Percentiles rank a stretch among this genome's conserved stretches.
phyloP scores from a whole-genome alignment of 2,888 invertebrate species.

The Dilophus febrilis region DNA sequence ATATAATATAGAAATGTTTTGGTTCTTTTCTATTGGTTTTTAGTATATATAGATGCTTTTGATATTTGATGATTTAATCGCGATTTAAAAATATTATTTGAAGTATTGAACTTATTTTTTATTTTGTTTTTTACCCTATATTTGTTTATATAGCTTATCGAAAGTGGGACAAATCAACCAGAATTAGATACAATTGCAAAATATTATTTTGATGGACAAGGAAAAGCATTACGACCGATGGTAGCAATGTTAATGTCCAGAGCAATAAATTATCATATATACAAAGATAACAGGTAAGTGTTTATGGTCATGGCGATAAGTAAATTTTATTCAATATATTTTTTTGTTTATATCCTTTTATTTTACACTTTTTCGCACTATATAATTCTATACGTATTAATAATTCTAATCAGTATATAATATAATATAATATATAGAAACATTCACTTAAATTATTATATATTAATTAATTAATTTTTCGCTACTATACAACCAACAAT shows the following conservation, averaged over 20 bases:
- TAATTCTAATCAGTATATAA: too few species aligned
- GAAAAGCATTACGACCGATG: constrained; percentile 93
- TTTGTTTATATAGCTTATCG: constrained; percentile 31
- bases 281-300: constrained; percentile 64
- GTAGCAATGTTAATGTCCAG: constrained; percentile 86
- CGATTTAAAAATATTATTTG: too few species aligned
- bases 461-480: too few species aligned
- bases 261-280: constrained; percentile 79
- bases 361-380: too few species aligned
- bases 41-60: too few species aligned
- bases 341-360: neutral
- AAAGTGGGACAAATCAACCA: constrained; percentile 60
- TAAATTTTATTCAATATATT: too few species aligned
- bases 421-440: too few species aligned
- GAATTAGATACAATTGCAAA: constrained; percentile 83
- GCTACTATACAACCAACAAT: too few species aligned
- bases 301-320: neutral
- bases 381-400: too few species aligned
- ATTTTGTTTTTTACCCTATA: constrained; percentile 1
- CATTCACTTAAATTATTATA: too few species aligned
- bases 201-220: constrained; percentile 97
- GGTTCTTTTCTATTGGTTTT: neutral
- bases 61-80: too few species aligned
- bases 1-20: neutral
- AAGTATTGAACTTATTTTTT: too few species aligned